Evolutionary conservation across 2,113 vertebrate genomes (phyloP).

Genomic region (Mobula birostris): DNA sequence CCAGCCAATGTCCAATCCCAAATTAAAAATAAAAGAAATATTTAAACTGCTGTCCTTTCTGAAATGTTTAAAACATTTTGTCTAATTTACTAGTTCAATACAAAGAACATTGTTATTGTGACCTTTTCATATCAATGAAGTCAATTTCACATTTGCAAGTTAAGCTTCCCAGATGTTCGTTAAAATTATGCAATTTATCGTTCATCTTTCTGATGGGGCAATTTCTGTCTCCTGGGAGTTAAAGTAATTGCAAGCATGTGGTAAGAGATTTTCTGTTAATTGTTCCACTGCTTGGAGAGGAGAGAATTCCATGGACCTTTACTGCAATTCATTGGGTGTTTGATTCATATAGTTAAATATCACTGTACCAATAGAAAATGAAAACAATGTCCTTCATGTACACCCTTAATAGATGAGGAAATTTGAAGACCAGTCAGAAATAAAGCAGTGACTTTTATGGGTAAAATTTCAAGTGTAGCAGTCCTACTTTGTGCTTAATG

Average conservation of each 20-base stretch:
- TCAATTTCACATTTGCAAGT: not conserved
- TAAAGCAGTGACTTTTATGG: not conserved
- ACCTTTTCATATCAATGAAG: not conserved
- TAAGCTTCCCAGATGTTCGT: not conserved
- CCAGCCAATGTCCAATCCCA: too few relatives aligned
- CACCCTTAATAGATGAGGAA: not conserved
- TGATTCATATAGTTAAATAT: not conserved
- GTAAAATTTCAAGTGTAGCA: not conserved
- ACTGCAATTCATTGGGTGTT: not conserved
- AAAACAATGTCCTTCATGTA: not conserved
- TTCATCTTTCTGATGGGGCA: not conserved
- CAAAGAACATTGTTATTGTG: not conserved
- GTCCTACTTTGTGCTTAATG: not conserved
- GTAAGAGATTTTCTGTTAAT: slow-evolving; percentile 15
- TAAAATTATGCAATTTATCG: not conserved
- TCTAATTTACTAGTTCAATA: not conserved
- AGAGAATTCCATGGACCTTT: not conserved
- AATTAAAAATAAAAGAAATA: too few relatives aligned
- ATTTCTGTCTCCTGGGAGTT: not conserved
- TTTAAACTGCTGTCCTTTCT: not conserved
- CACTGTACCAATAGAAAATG: not conserved
- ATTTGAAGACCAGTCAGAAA: not conserved
- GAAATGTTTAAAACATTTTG: not conserved
- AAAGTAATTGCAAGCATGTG: not conserved
- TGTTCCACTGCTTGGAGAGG: not conserved